Conservation (phyloP, 2,113 vertebrate species). For the Cheirogaleus medius region DNA sequence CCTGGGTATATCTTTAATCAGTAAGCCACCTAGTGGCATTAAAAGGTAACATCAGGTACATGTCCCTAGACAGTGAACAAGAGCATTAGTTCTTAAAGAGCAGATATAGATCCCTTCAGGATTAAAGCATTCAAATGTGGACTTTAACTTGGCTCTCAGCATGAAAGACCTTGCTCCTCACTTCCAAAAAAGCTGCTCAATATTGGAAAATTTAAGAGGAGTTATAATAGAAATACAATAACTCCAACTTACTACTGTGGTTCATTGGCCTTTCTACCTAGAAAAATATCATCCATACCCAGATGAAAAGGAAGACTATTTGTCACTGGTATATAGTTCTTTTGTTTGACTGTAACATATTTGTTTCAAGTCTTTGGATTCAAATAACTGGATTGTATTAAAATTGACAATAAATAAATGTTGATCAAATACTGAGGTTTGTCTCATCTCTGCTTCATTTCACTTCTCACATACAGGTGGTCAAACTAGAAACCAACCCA, state of each 20-base stretch:
- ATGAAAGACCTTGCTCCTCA: background rate
- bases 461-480: background rate
- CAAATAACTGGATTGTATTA: conserved; percentile 16
- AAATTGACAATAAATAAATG: conserved; percentile 48
- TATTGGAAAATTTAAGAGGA: background rate
- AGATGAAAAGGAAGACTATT: background rate
- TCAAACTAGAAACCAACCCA: conserved; percentile 36
- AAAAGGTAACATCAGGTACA: background rate
- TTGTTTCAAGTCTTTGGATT: conserved; percentile 52
- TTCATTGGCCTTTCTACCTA: background rate
- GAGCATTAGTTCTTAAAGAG: background rate
- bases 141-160: background rate
- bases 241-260: background rate
- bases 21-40: background rate
- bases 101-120: background rate
- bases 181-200: background rate
- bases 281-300: background rate
- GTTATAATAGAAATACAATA: background rate
- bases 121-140: background rate
- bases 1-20: background rate
- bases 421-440: conserved; percentile 25
- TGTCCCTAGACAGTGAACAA: background rate
- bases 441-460: conserved; percentile 40
- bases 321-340: background rate
- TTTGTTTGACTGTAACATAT: conserved; percentile 10